These are phyloP conservation scores for Hydriomena furcata DNA, from an alignment of 2,888 invertebrate genomes.

Conservation along the genomic window DNA sequence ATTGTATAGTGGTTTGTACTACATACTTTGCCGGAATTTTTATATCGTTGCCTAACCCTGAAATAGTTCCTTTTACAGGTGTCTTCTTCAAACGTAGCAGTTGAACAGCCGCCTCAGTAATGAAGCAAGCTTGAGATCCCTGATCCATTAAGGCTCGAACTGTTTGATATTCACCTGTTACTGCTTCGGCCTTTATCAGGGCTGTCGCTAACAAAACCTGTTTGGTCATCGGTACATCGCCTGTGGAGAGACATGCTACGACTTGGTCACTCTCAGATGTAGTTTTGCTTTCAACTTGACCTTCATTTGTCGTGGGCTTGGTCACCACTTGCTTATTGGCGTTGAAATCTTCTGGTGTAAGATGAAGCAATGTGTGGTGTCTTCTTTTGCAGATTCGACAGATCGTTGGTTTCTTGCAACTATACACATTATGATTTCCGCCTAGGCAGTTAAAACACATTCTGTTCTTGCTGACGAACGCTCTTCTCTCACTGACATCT, in stretches of 20 bases:
- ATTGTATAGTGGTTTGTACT: not conserved
- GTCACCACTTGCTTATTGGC: not conserved
- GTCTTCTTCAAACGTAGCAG: not conserved
- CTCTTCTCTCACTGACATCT: not conserved
- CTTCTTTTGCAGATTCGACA: not conserved
- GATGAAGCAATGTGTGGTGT: not conserved
- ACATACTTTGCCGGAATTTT: not conserved
- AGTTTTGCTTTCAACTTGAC: not conserved
- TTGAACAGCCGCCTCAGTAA: not conserved
- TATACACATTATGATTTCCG: not conserved
- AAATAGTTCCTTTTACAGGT: not conserved
- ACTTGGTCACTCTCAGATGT: not conserved
- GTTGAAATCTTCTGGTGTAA: not conserved
- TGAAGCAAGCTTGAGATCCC: conserved; percentile 4
- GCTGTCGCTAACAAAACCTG: conserved; percentile 5
- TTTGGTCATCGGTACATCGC: not conserved
- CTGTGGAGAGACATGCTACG: not conserved
- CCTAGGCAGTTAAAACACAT: conserved; percentile 9
- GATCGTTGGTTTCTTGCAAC: not conserved
- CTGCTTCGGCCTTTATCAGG: not conserved
- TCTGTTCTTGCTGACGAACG: not conserved
- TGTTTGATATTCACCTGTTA: not conserved
- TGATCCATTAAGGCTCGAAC: not conserved
- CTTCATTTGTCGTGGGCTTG: not conserved
- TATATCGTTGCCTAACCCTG: not conserved